Conservation (phyloP, 2,113 vertebrate genomes). For the Thermophis baileyi region DNA sequence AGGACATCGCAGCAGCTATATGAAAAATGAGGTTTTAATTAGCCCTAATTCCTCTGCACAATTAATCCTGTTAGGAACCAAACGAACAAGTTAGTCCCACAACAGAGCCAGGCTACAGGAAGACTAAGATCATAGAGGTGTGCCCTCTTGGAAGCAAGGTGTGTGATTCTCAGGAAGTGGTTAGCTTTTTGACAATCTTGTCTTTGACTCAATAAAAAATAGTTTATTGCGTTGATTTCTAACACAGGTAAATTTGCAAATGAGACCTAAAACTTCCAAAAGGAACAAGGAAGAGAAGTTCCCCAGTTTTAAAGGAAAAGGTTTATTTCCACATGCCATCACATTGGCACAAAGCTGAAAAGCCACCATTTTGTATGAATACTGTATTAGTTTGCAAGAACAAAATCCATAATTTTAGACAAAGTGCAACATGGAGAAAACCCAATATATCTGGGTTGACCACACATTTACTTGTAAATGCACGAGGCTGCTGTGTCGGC, state of each 20-base stretch:
- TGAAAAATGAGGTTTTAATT: background rate
- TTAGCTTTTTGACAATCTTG: background rate
- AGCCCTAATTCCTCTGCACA: background rate
- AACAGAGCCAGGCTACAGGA: background rate
- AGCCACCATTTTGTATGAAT: background rate
- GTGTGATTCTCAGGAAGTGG: background rate
- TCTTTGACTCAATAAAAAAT: background rate
- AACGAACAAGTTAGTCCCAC: background rate
- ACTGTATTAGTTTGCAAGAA: background rate
- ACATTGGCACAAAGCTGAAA: background rate
- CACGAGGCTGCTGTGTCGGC: background rate
- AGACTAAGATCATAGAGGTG: background rate
- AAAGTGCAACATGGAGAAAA: background rate
- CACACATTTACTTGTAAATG: background rate
- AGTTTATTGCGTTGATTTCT: background rate
- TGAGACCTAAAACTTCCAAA: background rate
- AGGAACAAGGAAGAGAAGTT: background rate
- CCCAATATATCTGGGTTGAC: background rate
- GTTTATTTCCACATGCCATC: background rate
- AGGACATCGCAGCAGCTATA: background rate
- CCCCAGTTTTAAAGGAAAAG: background rate
- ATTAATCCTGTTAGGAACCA: background rate
- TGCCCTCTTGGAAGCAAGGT: background rate
- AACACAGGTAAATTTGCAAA: background rate
- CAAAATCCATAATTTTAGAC: background rate